These are phyloP conservation scores for Leptodirus hochenwartii DNA, from an alignment of 2,888 invertebrate genomes.

Conservation along the genomic window DNA sequence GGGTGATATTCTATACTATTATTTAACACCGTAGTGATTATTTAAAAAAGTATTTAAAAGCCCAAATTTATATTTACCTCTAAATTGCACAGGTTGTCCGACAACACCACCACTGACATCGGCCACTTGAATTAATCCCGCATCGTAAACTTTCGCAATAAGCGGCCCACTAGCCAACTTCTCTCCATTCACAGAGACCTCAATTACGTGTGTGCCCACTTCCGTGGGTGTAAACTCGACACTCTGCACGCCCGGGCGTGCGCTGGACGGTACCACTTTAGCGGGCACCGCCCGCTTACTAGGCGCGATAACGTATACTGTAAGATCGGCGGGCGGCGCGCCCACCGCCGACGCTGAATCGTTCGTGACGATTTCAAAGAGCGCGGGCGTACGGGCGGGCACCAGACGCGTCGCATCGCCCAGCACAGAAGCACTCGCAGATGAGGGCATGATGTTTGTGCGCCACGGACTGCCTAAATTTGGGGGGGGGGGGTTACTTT, in stretches of 20 bases:
- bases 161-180: constrained; percentile 80
- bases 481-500: constrained; percentile 11
- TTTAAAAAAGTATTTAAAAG: too few relatives aligned
- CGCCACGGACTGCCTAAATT: constrained; percentile 83
- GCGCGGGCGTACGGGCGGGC: constrained; percentile 74
- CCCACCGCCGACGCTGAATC: constrained; percentile 26
- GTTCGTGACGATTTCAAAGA: constrained; percentile 71
- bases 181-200: constrained; percentile 73
- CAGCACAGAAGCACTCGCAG: constrained; percentile 49
- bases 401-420: constrained; percentile 81
- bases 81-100: constrained; percentile 91
- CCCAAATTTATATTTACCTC: constrained; percentile 50
- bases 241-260: constrained; percentile 55
- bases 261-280: constrained; percentile 64
- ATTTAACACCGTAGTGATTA: too few relatives aligned
- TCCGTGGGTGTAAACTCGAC: constrained; percentile 86
- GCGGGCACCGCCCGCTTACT: constrained; percentile 69
- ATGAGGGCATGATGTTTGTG: constrained; percentile 70
- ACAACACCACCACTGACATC: constrained; percentile 88
- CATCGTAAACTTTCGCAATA: constrained; percentile 87
- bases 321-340: constrained; percentile 32
- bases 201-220: constrained; percentile 88
- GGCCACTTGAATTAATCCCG: constrained; percentile 82
- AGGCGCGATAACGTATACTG: constrained; percentile 61
- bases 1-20: too few relatives aligned